phyloP scores from a whole-genome alignment of 2,113 vertebrate genomes.

The Seriola aureovittata region DNA sequence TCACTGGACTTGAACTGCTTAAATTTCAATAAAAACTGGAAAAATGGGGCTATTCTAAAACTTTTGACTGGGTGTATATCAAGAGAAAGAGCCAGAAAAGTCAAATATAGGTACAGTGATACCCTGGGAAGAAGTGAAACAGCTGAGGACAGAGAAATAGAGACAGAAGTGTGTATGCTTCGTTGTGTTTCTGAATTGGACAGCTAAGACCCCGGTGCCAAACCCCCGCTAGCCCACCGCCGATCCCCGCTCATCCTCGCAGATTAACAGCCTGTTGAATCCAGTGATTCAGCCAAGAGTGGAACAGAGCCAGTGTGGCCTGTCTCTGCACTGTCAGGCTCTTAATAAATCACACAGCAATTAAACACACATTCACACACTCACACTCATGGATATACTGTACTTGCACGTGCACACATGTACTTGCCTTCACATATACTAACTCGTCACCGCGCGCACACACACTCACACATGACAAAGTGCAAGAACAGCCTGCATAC shows the following conservation, averaged over 20 bases:
- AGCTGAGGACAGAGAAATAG: constrained; percentile 1
- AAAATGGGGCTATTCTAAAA: too few species aligned
- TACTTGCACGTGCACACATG: background rate
- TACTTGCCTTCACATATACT: background rate
- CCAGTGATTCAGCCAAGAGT: constrained; percentile 41
- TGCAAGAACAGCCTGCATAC: background rate
- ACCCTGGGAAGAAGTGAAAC: background rate
- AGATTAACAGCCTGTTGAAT: constrained; percentile 63
- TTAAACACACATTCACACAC: constrained; percentile 45
- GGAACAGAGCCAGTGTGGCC: constrained; percentile 34
- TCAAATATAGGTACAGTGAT: background rate
- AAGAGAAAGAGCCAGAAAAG: background rate
- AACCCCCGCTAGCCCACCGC: background rate
- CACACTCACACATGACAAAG: background rate
- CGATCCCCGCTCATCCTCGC: constrained; percentile 51
- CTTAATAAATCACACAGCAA: constrained; percentile 59
- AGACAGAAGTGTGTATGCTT: constrained; percentile 6
- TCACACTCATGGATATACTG: background rate
- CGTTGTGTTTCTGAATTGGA: constrained; percentile 3
- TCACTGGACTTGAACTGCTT: too few species aligned
- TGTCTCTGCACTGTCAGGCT: constrained; percentile 38
- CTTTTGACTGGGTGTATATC: background rate
- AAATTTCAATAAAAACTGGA: too few species aligned
- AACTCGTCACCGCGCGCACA: constrained; percentile 1
- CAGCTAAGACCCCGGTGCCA: background rate